These are phyloP conservation scores for Helicoverpa assulta DNA, from an alignment of 2,888 invertebrate genomes.

Conservation along the genomic window DNA sequence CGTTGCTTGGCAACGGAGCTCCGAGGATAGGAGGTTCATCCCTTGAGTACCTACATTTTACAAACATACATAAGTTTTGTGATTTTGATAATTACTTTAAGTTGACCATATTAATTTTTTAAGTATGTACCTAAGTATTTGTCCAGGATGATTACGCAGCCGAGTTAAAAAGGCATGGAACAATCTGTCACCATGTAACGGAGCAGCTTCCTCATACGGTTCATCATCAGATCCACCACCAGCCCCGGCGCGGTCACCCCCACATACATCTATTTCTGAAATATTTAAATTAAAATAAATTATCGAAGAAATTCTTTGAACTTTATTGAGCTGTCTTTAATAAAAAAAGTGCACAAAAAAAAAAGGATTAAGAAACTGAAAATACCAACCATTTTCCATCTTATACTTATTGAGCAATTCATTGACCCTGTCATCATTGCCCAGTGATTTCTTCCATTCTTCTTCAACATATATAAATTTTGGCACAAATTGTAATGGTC, in stretches of 20 bases:
- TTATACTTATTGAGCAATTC: constrained; percentile 85
- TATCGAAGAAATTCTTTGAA: too few species aligned
- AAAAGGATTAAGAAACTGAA: too few species aligned
- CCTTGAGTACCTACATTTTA: constrained; percentile 92
- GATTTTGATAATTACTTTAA: not conserved
- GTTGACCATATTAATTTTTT: not conserved
- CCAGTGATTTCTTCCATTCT: constrained; percentile 74
- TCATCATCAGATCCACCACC: constrained; percentile 88
- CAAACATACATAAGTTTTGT: not conserved
- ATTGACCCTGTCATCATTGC: constrained; percentile 78
- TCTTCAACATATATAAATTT: constrained; percentile 87
- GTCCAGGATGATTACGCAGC: constrained; percentile 94
- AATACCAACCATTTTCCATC: constrained; percentile 80
- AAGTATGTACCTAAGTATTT: constrained; percentile 93
- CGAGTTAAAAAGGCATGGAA: constrained; percentile 95
- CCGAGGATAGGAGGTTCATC: constrained; percentile 93
- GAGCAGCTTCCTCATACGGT: constrained; percentile 94
- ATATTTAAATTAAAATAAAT: constrained; percentile 2
- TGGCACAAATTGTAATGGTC: constrained; percentile 80
- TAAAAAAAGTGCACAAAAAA: too few species aligned
- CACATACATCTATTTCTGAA: constrained; percentile 76
- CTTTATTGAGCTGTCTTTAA: too few species aligned
- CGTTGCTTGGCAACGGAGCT: constrained; percentile 90
- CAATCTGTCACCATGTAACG: constrained; percentile 95
- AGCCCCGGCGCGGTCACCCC: constrained; percentile 68